Conservation (phyloP, 2,113 vertebrate species). For the Picathartes gymnocephalus region DNA sequence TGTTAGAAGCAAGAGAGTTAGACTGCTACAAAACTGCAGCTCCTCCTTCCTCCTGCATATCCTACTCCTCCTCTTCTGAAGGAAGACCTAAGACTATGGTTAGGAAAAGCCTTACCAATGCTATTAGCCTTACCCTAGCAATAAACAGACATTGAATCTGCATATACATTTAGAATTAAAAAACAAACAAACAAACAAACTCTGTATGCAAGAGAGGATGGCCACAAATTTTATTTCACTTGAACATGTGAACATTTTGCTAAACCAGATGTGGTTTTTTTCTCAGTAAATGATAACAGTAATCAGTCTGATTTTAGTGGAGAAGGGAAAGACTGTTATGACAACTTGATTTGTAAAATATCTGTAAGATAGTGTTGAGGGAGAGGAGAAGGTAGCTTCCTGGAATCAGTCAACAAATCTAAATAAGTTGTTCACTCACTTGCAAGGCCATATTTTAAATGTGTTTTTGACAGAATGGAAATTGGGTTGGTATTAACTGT, state of each 20-base stretch:
- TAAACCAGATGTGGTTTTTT: not conserved
- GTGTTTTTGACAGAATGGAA: not conserved
- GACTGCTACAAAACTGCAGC: not conserved
- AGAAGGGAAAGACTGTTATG: not conserved
- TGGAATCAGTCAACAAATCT: not conserved
- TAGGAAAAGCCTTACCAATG: not conserved
- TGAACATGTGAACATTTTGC: not conserved
- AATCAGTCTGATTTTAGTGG: not conserved
- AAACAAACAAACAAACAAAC: not conserved
- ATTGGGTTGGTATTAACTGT: not conserved
- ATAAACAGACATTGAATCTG: not conserved
- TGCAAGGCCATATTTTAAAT: not conserved
- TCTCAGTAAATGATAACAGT: not conserved
- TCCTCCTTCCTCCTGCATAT: not conserved
- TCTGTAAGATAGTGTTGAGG: not conserved
- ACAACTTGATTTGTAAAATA: not conserved
- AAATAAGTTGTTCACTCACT: not conserved
- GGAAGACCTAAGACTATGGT: not conserved
- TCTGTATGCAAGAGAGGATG: not conserved
- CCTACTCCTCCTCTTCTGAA: not conserved
- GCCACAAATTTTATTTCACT: not conserved
- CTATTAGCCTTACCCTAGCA: not conserved
- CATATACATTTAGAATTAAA: not conserved
- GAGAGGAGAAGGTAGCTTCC: not conserved
- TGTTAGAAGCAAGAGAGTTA: not conserved